Percentiles rank a stretch among this genome's conserved stretches.
Conservation (phyloP, 64 coral and sea anemone genomes). For the Astreopora myriophthalma region DNA sequence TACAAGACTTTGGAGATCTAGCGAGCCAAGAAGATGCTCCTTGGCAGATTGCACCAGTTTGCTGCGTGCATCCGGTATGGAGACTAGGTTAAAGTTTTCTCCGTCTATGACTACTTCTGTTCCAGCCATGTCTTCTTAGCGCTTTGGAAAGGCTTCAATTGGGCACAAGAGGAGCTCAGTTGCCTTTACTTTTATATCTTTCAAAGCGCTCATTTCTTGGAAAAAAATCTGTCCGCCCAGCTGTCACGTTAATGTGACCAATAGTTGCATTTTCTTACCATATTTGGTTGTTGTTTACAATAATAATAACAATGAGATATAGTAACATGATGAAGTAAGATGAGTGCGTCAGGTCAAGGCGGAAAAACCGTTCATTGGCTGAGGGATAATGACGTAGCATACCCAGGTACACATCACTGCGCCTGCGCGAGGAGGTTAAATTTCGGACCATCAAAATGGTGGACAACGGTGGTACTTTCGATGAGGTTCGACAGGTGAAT, state of each 20-base stretch:
- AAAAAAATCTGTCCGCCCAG: background rate
- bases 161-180: background rate
- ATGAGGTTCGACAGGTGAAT: no score
- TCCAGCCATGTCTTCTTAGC: background rate
- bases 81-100: slow-evolving; percentile 37
- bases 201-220: background rate
- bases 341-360: no score
- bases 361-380: no score
- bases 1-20: slow-evolving; percentile 58
- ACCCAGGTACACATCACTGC: no score
- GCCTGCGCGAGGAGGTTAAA: no score
- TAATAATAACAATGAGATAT: no score
- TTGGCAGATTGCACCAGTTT: slow-evolving; percentile 7
- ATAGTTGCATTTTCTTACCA: background rate
- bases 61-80: slow-evolving; percentile 36
- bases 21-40: background rate
- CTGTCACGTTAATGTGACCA: background rate
- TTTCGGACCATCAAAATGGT: no score
- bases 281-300: background rate
- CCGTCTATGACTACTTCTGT: slow-evolving; percentile 25
- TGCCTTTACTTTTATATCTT: no score
- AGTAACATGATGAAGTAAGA: no score
- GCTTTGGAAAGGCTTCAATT: background rate
- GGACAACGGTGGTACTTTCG: no score
- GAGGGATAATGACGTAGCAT: no score